Conservation (phyloP, 2,888 invertebrate genomes). For the Lumbricus terrestris region DNA sequence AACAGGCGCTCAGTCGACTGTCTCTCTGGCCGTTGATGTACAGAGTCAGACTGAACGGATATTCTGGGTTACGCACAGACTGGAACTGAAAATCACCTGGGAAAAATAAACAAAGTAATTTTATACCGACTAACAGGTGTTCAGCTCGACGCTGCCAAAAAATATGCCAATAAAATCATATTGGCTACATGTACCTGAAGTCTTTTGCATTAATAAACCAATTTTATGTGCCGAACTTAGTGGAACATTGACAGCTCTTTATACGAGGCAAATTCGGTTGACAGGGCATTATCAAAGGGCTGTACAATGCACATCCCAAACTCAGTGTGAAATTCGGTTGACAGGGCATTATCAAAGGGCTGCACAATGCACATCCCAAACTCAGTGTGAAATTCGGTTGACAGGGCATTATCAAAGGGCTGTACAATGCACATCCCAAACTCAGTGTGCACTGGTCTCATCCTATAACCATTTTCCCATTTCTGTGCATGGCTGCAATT, state of each 20-base stretch:
- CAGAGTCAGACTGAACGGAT: conserved; percentile 59
- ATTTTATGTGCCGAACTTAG: not conserved
- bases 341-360: not conserved
- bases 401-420: not conserved
- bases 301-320: too few species aligned
- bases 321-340: not conserved
- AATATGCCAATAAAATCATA: not conserved
- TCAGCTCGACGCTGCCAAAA: not conserved
- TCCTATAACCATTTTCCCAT: too few species aligned
- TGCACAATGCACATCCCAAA: too few species aligned
- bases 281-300: not conserved
- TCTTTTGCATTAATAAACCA: not conserved
- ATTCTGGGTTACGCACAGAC: conserved; percentile 58
- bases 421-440: too few species aligned
- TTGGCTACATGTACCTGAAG: not conserved
- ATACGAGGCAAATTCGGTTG: not conserved
- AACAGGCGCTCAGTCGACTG: conserved; percentile 59
- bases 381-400: not conserved
- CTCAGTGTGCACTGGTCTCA: too few species aligned
- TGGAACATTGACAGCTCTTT: not conserved
- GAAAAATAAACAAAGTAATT: conserved; percentile 30
- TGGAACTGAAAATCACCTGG: conserved; percentile 57
- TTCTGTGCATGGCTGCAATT: too few species aligned
- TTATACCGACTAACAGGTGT: not conserved
- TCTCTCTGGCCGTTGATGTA: conserved; percentile 59